These are phyloP conservation scores for Morinoia aosen DNA, from an alignment of 2,888 invertebrate genomes.

Conservation along the genomic window DNA sequence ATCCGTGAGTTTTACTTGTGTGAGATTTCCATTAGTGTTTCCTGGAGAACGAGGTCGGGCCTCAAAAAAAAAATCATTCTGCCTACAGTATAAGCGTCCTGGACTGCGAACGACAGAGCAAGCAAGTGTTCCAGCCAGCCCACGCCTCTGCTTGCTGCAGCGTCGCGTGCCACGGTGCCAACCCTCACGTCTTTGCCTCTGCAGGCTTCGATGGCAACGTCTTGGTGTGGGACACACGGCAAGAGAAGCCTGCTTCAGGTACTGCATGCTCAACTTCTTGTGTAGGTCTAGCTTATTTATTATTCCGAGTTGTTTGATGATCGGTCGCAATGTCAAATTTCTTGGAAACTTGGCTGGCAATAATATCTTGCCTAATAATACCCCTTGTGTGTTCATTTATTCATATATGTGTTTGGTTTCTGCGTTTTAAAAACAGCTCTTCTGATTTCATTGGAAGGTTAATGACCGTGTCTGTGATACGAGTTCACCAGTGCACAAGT, in stretches of 20 bases:
- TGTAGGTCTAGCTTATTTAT: neutral
- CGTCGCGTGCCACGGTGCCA: constrained; percentile 74
- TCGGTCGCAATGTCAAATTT: neutral
- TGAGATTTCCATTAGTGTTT: too few species aligned
- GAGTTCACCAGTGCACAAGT: too few species aligned
- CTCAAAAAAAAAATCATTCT: neutral
- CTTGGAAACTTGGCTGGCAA: neutral
- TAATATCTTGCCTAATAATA: neutral
- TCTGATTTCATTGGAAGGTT: too few species aligned
- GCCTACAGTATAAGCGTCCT: neutral
- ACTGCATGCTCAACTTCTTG: neutral
- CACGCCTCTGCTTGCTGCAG: constrained; percentile 66
- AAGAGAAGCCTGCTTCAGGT: constrained; percentile 71
- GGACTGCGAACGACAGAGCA: constrained; percentile 24
- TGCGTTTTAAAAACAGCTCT: too few species aligned
- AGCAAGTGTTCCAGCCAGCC: constrained; percentile 34
- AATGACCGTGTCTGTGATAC: too few species aligned
- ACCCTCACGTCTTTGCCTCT: constrained; percentile 74
- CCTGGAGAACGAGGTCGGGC: too few species aligned
- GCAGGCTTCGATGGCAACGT: constrained; percentile 75
- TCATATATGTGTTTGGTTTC: too few species aligned
- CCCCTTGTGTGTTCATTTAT: too few species aligned
- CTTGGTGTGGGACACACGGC: constrained; percentile 76
- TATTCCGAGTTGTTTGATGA: neutral
- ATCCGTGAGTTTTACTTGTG: too few species aligned